Conservation (phyloP, 2,113 vertebrate species). For the Bubo scandiacus region DNA sequence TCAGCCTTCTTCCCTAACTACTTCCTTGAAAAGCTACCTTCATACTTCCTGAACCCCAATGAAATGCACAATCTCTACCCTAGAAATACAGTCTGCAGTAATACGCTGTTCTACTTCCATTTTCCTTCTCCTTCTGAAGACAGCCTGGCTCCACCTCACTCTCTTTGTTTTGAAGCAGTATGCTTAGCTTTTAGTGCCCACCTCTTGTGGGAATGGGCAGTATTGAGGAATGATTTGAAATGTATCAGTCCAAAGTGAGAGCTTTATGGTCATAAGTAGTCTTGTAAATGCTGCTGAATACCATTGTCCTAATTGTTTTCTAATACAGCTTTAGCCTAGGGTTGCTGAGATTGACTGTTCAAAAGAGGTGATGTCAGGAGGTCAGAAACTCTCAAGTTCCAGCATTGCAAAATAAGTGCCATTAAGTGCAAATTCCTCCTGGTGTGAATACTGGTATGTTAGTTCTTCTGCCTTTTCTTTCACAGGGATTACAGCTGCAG, state of each 20-base stretch:
- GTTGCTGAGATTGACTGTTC: neutral
- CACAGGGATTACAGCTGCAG: conserved; percentile 79
- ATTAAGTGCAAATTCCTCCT: neutral
- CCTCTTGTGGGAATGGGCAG: neutral
- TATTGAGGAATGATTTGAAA: neutral
- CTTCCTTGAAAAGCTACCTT: neutral
- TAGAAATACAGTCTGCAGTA: neutral
- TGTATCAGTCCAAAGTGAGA: neutral
- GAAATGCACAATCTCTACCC: neutral
- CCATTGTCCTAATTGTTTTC: neutral
- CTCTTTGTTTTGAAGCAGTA: neutral
- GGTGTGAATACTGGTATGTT: neutral
- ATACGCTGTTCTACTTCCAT: neutral
- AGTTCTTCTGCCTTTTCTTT: conserved; percentile 53
- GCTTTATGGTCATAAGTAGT: neutral
- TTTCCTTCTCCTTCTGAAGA: neutral
- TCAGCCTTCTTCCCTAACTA: neutral
- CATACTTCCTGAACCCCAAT: neutral
- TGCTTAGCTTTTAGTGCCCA: neutral
- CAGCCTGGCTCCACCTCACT: neutral
- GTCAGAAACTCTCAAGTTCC: neutral
- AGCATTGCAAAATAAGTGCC: neutral
- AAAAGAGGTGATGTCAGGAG: neutral
- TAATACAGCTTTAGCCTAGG: neutral
- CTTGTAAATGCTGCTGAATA: neutral